Evolutionary conservation across 2,113 vertebrate species (phyloP).

Genomic region (Malurus cyaneus): DNA sequence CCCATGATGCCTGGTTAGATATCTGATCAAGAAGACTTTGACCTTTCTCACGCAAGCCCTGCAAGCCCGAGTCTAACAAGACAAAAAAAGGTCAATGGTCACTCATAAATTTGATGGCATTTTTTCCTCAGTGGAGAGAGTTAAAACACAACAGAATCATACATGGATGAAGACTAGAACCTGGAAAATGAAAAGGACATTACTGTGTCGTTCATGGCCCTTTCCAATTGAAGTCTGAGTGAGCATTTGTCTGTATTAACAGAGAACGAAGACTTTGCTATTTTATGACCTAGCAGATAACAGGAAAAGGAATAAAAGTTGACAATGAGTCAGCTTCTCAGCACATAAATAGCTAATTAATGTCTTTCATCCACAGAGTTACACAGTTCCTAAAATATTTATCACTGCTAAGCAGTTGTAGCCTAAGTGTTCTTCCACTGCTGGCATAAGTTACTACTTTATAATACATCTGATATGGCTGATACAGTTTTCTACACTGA

Average conservation of each 20-base stretch:
- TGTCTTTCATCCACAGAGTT: neutral
- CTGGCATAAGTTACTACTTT: neutral
- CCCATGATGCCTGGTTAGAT: conserved; percentile 88
- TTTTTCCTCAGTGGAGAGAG: neutral
- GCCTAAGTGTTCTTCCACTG: neutral
- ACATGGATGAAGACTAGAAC: neutral
- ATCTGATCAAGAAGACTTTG: conserved; percentile 92
- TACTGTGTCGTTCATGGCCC: neutral
- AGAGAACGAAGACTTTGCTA: neutral
- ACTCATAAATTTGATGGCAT: neutral
- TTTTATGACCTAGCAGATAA: neutral
- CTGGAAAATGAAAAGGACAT: neutral
- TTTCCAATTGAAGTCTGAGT: neutral
- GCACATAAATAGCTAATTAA: neutral
- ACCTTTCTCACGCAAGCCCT: conserved; percentile 93
- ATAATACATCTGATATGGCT: neutral
- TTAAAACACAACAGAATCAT: neutral
- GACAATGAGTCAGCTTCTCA: neutral
- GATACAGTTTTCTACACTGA: neutral
- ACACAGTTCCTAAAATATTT: neutral
- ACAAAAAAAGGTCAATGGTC: neutral
- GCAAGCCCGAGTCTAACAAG: conserved; percentile 76
- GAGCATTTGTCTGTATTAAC: neutral
- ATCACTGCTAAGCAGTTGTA: neutral
- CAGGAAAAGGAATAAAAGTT: neutral